Evolutionary conservation across 64 coral and sea anemone species (phyloP).

Genomic region (Montipora cactus): DNA sequence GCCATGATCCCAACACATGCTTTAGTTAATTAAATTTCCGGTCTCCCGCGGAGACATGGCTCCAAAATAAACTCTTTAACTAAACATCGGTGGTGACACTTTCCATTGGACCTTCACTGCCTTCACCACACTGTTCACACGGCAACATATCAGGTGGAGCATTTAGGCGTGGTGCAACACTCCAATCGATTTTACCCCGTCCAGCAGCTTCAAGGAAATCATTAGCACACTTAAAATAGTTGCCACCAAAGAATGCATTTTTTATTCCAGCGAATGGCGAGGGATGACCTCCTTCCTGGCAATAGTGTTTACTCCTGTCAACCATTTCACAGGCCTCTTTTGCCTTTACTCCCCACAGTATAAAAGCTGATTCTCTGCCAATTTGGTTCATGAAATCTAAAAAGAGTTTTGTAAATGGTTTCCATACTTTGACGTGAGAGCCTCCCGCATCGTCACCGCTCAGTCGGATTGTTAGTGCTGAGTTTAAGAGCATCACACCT

Average conservation of each 20-base stretch:
- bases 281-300: neutral
- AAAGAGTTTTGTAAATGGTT: neutral
- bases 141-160: neutral
- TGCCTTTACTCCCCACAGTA: neutral
- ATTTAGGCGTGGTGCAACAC: neutral
- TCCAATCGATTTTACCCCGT: neutral
- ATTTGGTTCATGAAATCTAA: neutral
- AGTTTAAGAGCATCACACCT: slow-evolving; percentile 10
- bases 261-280: neutral
- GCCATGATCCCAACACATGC: too few species aligned
- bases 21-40: too few species aligned
- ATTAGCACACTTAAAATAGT: neutral
- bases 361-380: neutral
- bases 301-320: neutral
- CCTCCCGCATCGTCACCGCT: neutral
- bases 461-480: slow-evolving; percentile 19
- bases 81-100: too few species aligned
- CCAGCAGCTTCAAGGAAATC: neutral
- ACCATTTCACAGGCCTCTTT: neutral
- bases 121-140: neutral
- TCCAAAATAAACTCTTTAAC: too few species aligned
- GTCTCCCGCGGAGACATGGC: too few species aligned
- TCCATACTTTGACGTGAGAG: neutral
- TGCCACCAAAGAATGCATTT: slow-evolving; percentile 1
- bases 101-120: neutral